Percentiles rank a stretch among this genome's conserved stretches.
Evolutionary conservation across 2,113 vertebrate genomes (phyloP).

Genomic region (Centropristis striata): DNA sequence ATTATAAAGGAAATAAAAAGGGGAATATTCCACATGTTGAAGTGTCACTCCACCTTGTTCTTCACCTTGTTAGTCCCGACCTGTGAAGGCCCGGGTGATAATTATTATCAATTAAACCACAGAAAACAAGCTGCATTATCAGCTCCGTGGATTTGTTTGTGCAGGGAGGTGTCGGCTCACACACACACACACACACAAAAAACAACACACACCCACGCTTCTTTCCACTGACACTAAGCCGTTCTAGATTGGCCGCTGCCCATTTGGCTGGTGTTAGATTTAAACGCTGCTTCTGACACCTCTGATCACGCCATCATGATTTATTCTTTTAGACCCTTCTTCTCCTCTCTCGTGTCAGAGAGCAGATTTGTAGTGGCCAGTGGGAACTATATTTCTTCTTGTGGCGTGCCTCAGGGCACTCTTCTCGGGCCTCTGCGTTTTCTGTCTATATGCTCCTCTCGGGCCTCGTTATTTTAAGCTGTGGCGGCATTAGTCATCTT

Average conservation of each 20-base stretch:
- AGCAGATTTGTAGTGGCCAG: background rate
- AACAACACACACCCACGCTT: background rate
- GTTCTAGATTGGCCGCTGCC: background rate
- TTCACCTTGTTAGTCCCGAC: background rate
- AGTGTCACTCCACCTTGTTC: background rate
- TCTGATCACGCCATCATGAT: background rate
- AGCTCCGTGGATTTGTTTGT: background rate
- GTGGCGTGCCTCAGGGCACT: conserved; percentile 12
- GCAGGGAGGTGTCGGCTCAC: background rate
- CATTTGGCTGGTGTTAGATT: conserved; percentile 8
- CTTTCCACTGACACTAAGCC: conserved; percentile 29
- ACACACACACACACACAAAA: too few relatives aligned
- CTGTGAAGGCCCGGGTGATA: background rate
- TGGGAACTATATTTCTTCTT: background rate
- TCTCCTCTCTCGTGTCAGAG: background rate
- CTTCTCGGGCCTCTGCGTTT: background rate
- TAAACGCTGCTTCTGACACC: conserved; percentile 6
- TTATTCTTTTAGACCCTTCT: background rate
- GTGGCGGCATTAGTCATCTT: too few relatives aligned
- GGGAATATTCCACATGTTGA: background rate
- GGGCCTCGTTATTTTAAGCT: background rate
- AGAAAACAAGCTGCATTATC: background rate
- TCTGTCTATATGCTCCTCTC: background rate
- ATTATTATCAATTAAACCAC: background rate
- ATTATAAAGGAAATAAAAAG: too few relatives aligned